Evolutionary conservation across 2,113 vertebrate species (phyloP).

Genomic region (Panurus biarmicus): DNA sequence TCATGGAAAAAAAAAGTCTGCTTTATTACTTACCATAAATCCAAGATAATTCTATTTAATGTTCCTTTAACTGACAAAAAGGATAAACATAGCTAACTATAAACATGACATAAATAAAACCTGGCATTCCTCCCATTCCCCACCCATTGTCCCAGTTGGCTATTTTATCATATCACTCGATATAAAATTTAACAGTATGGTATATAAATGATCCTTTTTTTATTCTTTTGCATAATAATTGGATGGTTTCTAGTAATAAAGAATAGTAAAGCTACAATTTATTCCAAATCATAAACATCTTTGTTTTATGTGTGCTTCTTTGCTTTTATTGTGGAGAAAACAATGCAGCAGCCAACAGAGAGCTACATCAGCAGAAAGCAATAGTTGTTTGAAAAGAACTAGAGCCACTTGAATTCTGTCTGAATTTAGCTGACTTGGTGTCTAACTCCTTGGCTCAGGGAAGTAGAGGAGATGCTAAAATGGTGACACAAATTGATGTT

Average conservation of each 20-base stretch:
- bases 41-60: constrained; percentile 48
- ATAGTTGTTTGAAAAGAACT: constrained; percentile 2
- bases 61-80: constrained; percentile 27
- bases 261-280: background rate
- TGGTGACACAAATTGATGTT: constrained; percentile 63
- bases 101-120: constrained; percentile 46
- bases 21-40: constrained; percentile 33
- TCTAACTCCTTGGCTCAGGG: constrained; percentile 23
- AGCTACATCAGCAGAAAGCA: constrained; percentile 1
- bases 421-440: constrained; percentile 54
- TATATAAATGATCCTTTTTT: constrained; percentile 11
- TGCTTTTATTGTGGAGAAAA: constrained; percentile 23
- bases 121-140: constrained; percentile 9
- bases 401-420: constrained; percentile 15
- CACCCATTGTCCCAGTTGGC: constrained; percentile 27
- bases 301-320: background rate
- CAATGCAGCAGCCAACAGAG: background rate
- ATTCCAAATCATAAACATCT: constrained; percentile 27
- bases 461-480: constrained; percentile 50
- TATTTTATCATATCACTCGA: constrained; percentile 24
- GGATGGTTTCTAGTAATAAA: constrained; percentile 26
- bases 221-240: constrained; percentile 44
- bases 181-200: constrained; percentile 32
- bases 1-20: background rate
- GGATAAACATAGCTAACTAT: constrained; percentile 32